These are phyloP conservation scores for Varecia variegata DNA, from an alignment of 2,797 vertebrate genomes.

Conservation along the genomic window DNA sequence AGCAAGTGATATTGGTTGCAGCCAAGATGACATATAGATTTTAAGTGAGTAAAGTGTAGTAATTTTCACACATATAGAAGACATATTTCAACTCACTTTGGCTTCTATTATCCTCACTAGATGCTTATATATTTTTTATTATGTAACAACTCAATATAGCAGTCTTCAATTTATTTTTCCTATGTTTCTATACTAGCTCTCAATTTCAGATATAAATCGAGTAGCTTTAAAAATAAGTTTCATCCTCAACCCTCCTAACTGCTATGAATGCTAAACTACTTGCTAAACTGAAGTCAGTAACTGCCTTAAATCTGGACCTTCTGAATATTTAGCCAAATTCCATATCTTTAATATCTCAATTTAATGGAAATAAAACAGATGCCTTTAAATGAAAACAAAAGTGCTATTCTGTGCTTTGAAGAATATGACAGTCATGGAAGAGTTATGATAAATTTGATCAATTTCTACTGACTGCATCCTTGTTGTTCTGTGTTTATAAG, in stretches of 20 bases:
- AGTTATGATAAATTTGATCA: background rate
- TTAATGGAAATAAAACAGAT: background rate
- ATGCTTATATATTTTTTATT: slow-evolving; percentile 39
- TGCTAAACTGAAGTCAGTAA: background rate
- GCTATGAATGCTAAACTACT: background rate
- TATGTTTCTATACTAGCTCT: slow-evolving; percentile 9
- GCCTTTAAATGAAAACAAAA: background rate
- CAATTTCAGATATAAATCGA: slow-evolving; percentile 48
- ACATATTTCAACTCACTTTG: slow-evolving; percentile 25
- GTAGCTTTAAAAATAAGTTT: background rate
- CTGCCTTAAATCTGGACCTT: background rate
- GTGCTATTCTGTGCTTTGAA: background rate
- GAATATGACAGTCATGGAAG: background rate
- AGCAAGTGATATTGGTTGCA: background rate
- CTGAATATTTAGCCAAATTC: slow-evolving; percentile 49
- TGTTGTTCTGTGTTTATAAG: background rate
- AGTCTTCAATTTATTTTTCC: slow-evolving; percentile 36
- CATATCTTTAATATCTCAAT: background rate
- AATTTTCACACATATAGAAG: slow-evolving; percentile 6
- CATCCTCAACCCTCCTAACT: background rate
- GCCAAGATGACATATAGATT: background rate
- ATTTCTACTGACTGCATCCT: background rate
- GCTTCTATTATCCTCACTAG: slow-evolving; percentile 46
- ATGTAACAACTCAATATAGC: background rate
- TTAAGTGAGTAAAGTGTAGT: background rate